Percentiles rank a stretch among this genome's conserved stretches.
These are phyloP conservation scores for Patella depressa DNA, from an alignment of 2,888 invertebrate species.

Conservation along the genomic window DNA sequence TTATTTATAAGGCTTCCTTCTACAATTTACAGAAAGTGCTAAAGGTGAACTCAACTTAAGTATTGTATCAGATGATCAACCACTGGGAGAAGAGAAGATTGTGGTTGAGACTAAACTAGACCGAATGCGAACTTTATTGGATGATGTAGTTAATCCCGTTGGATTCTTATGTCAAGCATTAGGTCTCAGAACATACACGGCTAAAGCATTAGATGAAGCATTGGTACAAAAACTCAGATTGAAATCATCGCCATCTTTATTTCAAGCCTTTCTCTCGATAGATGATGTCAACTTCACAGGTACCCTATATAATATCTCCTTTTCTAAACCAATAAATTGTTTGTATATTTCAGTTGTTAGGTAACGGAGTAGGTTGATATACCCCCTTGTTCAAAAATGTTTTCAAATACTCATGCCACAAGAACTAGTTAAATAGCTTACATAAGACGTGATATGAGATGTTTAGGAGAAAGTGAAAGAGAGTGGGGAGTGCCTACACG, in stretches of 20 bases:
- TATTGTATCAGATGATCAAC: conserved; percentile 19
- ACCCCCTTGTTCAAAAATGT: no score
- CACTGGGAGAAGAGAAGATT: conserved; percentile 18
- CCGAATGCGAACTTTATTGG: conserved; percentile 23
- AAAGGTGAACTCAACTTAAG: conserved; percentile 25
- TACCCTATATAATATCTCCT: background rate
- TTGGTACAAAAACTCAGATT: conserved; percentile 25
- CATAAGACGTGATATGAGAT: no score
- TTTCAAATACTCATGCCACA: no score
- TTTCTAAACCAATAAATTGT: no score
- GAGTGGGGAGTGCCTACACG: no score
- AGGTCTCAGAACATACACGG: conserved; percentile 20
- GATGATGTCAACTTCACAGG: conserved; percentile 11
- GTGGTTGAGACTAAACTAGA: conserved; percentile 19
- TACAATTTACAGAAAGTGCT: conserved; percentile 13
- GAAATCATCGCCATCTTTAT: conserved; percentile 17
- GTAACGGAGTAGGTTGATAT: no score
- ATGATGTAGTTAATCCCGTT: conserved; percentile 20
- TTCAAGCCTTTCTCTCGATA: conserved; percentile 15
- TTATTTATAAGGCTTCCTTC: background rate
- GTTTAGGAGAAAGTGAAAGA: no score
- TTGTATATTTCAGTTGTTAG: no score
- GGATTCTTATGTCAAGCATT: conserved; percentile 23
- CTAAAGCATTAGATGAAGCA: conserved; percentile 20
- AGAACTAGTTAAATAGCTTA: no score